phyloP scores from a whole-genome alignment of 2,888 invertebrate species.

The Odontocolon sp. region DNA sequence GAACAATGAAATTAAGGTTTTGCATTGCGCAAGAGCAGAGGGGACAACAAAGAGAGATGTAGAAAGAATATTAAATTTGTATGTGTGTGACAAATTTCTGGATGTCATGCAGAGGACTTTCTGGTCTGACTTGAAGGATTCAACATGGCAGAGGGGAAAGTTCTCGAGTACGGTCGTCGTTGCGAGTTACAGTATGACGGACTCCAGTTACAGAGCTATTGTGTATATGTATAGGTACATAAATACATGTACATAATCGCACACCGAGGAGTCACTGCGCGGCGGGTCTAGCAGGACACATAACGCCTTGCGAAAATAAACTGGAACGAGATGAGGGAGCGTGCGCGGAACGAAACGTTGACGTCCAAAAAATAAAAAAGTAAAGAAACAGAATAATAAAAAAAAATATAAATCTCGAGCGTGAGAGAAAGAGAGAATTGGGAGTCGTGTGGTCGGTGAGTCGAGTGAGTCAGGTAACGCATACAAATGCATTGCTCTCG shows the following conservation, averaged over 20 bases:
- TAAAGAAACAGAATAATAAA: conserved; percentile 11
- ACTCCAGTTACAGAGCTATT: conserved; percentile 7
- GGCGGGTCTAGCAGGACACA: conserved; percentile 28
- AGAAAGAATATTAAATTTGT: conserved; percentile 40
- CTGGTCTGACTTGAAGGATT: conserved; percentile 40
- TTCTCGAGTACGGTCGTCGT: conserved; percentile 32
- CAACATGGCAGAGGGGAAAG: conserved; percentile 38
- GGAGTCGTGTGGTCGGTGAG: too few relatives aligned
- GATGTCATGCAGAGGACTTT: conserved; percentile 37
- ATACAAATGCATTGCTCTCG: conserved; percentile 70
- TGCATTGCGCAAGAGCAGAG: conserved; percentile 13
- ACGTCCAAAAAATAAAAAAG: conserved; percentile 59
- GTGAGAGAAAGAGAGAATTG: conserved; percentile 54
- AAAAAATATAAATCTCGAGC: conserved; percentile 63
- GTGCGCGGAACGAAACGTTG: conserved; percentile 65
- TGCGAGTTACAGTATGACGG: conserved; percentile 19
- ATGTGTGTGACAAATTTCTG: conserved; percentile 52
- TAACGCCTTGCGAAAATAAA: conserved; percentile 67
- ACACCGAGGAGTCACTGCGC: conserved; percentile 39
- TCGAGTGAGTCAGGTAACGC: conserved; percentile 54
- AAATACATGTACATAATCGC: conserved; percentile 8
- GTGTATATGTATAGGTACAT: not conserved
- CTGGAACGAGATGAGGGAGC: conserved; percentile 61
- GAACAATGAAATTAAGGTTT: not conserved
- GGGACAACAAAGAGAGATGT: conserved; percentile 17